A percentile compares a stretch with the other conserved stretches of the same genome.
These are phyloP conservation scores for Limnephilus rhombicus DNA, from an alignment of 2,888 invertebrate species.

Conservation along the genomic window DNA sequence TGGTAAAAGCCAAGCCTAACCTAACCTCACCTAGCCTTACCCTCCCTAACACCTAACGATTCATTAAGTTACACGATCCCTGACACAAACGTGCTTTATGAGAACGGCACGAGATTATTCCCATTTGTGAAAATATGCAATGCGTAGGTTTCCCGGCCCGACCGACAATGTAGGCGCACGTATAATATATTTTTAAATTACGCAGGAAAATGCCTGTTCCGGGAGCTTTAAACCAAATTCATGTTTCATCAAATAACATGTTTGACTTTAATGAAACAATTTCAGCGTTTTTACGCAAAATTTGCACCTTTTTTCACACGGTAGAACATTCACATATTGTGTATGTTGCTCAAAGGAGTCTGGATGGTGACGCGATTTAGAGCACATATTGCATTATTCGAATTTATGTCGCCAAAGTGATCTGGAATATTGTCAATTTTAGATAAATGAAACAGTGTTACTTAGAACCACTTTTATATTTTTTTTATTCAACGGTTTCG, in stretches of 20 bases:
- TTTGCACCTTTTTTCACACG: background rate
- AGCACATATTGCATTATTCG: background rate
- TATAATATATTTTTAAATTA: background rate
- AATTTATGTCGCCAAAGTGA: background rate
- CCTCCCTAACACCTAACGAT: background rate
- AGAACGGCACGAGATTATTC: background rate
- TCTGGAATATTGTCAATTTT: no score
- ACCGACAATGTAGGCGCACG: background rate
- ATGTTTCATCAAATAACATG: slow-evolving; percentile 1
- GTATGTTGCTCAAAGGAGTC: background rate
- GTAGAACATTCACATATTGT: background rate
- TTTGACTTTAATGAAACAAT: background rate
- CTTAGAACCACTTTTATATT: no score
- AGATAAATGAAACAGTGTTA: no score
- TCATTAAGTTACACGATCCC: background rate
- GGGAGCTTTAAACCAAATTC: slow-evolving; percentile 1
- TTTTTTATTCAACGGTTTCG: no score
- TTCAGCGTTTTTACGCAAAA: background rate
- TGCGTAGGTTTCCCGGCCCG: background rate
- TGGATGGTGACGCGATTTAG: background rate
- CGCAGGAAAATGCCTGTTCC: background rate
- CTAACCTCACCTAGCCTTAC: background rate
- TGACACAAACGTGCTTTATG: background rate
- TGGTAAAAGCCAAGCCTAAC: background rate
- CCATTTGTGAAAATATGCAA: background rate